phyloP scores from a whole-genome alignment of 2,113 vertebrate genomes.

The Laticauda laticaudata region DNA sequence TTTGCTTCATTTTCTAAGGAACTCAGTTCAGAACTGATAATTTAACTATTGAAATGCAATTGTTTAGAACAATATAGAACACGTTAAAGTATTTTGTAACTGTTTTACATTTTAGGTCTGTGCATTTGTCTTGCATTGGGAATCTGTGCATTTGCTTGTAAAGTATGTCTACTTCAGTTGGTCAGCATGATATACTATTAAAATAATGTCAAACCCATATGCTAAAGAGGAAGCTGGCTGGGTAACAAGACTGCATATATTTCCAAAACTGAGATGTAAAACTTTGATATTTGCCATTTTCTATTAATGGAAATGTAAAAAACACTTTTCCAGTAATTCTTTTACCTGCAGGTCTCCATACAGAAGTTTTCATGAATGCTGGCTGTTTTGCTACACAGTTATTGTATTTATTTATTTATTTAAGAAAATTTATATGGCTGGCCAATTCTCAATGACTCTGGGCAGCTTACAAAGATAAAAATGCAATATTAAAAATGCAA shows the following conservation, averaged over 20 bases:
- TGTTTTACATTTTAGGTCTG: background rate
- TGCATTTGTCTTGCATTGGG: background rate
- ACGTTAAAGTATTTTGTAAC: background rate
- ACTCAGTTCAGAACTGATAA: background rate
- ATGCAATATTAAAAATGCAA: background rate
- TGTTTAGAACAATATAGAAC: background rate
- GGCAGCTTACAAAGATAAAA: background rate
- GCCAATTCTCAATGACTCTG: background rate
- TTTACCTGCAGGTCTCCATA: slow-evolving; percentile 68
- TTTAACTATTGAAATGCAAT: background rate
- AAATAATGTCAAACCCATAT: slow-evolving; percentile 53
- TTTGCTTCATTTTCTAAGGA: background rate
- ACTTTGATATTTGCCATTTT: slow-evolving; percentile 67
- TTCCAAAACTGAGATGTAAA: slow-evolving; percentile 68
- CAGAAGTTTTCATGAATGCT: slow-evolving; percentile 65
- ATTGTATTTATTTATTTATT: slow-evolving; percentile 27
- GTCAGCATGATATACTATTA: slow-evolving; percentile 15
- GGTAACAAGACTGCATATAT: slow-evolving; percentile 51
- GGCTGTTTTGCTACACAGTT: slow-evolving; percentile 61
- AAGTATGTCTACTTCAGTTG: slow-evolving; percentile 13
- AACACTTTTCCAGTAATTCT: slow-evolving; percentile 67
- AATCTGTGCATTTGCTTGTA: background rate
- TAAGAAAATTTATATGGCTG: background rate
- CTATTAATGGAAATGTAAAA: slow-evolving; percentile 65
- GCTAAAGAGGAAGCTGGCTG: slow-evolving; percentile 30